A percentile compares a stretch with the other conserved stretches of the same genome.
Conservation (phyloP, 2,113 vertebrate genomes). For the Merops nubicus region DNA sequence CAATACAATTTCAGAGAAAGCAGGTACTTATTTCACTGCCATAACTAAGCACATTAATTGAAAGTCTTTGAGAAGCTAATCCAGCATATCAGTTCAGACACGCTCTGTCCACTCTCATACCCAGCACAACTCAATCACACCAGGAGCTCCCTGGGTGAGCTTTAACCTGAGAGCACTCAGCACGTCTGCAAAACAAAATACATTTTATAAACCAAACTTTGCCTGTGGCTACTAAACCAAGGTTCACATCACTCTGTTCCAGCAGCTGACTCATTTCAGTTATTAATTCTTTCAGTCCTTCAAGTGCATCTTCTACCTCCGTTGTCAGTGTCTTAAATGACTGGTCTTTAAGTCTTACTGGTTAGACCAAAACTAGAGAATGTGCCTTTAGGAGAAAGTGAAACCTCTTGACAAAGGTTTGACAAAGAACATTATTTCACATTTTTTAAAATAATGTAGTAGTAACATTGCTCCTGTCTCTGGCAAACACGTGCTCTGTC, state of each 20-base stretch:
- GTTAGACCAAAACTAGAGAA: background rate
- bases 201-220: background rate
- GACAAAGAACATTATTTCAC: background rate
- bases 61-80: background rate
- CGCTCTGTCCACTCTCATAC: background rate
- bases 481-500: background rate
- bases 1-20: background rate
- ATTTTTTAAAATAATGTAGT: background rate
- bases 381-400: background rate
- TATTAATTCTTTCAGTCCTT: background rate
- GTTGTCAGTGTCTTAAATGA: background rate
- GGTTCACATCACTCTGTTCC: background rate
- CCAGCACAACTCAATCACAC: background rate
- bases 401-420: no score
- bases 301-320: background rate
- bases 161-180: background rate
- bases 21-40: background rate
- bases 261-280: background rate
- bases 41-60: background rate
- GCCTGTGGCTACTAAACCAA: background rate
- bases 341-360: background rate
- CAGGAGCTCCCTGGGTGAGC: background rate
- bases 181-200: background rate
- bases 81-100: background rate
- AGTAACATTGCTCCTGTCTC: background rate